These are phyloP conservation scores for Seladonia tumulorum DNA, from an alignment of 2,888 invertebrate genomes.

Conservation along the genomic window DNA sequence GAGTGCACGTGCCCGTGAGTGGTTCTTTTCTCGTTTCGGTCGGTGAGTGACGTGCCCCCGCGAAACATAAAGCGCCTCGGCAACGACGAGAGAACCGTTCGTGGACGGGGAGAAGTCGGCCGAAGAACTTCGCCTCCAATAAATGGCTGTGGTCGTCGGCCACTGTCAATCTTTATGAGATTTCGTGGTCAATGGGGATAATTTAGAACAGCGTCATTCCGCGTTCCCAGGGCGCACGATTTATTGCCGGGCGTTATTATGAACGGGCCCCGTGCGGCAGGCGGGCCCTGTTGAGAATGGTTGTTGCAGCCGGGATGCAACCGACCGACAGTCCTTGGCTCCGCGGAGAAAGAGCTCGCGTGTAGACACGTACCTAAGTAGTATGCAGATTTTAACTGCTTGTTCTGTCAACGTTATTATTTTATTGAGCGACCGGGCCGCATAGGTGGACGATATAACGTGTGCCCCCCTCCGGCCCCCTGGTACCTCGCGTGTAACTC, in stretches of 20 bases:
- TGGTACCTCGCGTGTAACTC: background rate
- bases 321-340: constrained; percentile 23
- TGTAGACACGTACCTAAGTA: constrained; percentile 50
- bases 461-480: background rate
- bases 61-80: constrained; percentile 60
- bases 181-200: constrained; percentile 78
- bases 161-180: constrained; percentile 82
- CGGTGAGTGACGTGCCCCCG: constrained; percentile 37
- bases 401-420: constrained; percentile 60
- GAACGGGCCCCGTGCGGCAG: constrained; percentile 50
- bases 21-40: constrained; percentile 25
- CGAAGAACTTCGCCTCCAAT: constrained; percentile 79
- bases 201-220: constrained; percentile 74
- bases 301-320: constrained; percentile 56
- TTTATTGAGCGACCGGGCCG: constrained; percentile 45
- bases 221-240: constrained; percentile 68
- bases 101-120: constrained; percentile 65
- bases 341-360: constrained; percentile 39
- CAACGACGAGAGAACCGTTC: constrained; percentile 45
- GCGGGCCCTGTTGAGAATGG: constrained; percentile 56
- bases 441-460: constrained; percentile 47
- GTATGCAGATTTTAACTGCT: constrained; percentile 59
- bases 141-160: constrained; percentile 78
- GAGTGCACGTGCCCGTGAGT: constrained; percentile 53
- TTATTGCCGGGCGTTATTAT: constrained; percentile 67